A percentile compares a stretch with the other conserved stretches of the same genome.
Conservation (phyloP, 2,113 vertebrate species). For the Anser brachyrhynchus region DNA sequence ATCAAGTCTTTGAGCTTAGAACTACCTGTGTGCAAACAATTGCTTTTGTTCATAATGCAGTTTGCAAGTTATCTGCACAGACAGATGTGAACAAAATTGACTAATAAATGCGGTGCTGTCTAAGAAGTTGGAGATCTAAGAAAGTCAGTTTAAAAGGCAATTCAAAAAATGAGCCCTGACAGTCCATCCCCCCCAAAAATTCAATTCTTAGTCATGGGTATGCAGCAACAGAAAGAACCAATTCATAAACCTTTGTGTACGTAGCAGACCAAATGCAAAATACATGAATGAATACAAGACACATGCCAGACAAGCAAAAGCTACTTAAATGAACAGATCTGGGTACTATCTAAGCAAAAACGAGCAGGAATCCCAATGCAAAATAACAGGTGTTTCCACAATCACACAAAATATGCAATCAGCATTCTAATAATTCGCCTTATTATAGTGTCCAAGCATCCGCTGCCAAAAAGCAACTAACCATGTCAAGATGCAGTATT, state of each 20-base stretch:
- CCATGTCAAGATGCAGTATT: constrained; percentile 75
- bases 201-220: neutral
- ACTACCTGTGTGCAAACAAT: neutral
- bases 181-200: neutral
- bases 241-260: constrained; percentile 69
- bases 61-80: neutral
- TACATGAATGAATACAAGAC: constrained; percentile 52
- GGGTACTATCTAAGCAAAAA: constrained; percentile 58
- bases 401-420: constrained; percentile 72
- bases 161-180: neutral
- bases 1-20: neutral
- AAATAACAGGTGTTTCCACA: constrained; percentile 76
- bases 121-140: neutral
- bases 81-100: neutral
- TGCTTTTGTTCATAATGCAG: neutral
- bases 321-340: constrained; percentile 47
- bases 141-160: neutral
- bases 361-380: constrained; percentile 67
- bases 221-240: constrained; percentile 84
- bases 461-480: constrained; percentile 69
- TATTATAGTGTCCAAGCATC: constrained; percentile 81
- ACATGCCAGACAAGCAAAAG: constrained; percentile 78
- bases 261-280: constrained; percentile 56
- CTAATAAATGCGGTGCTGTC: neutral
- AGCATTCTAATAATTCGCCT: constrained; percentile 74